Evolutionary conservation across 2,797 vertebrate species (phyloP).

Genomic region (Phaenicophaeus curvirostris): DNA sequence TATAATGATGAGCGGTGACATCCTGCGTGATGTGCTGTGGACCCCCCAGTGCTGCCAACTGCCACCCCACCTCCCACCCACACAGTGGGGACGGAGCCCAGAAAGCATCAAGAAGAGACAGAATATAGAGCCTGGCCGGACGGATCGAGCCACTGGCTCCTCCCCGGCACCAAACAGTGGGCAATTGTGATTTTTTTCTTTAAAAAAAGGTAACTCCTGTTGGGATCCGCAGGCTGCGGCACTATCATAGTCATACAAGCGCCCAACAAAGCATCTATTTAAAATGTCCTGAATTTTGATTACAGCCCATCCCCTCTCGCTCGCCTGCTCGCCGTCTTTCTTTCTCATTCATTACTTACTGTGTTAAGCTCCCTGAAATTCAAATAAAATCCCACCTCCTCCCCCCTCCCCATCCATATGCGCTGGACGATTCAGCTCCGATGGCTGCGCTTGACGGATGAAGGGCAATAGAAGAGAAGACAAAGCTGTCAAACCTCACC

Average conservation of each 20-base stretch:
- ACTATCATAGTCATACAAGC: constrained; percentile 50
- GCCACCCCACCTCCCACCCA: too few relatives aligned
- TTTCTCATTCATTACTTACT: constrained; percentile 65
- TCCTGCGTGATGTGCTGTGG: rapidly evolving
- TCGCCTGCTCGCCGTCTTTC: neutral
- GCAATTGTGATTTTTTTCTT: neutral
- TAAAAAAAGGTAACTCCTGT: constrained; percentile 44
- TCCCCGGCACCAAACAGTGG: neutral
- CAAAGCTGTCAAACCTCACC: constrained; percentile 42
- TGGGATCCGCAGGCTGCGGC: neutral
- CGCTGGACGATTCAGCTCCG: neutral
- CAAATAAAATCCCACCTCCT: constrained; percentile 58
- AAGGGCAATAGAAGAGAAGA: constrained; percentile 40
- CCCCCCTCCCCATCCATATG: constrained; percentile 11
- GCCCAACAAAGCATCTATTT: constrained; percentile 58
- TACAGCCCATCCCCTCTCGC: constrained; percentile 13
- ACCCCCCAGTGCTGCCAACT: rapidly evolving
- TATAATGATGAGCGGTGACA: neutral
- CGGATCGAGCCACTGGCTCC: neutral
- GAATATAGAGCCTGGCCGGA: neutral
- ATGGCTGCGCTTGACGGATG: constrained; percentile 46
- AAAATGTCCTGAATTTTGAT: constrained; percentile 59
- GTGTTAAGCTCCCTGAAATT: constrained; percentile 69
- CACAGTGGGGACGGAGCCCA: neutral
- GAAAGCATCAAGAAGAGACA: neutral